phyloP scores from a whole-genome alignment of 2,888 invertebrate genomes.

The Limnephilus marmoratus region DNA sequence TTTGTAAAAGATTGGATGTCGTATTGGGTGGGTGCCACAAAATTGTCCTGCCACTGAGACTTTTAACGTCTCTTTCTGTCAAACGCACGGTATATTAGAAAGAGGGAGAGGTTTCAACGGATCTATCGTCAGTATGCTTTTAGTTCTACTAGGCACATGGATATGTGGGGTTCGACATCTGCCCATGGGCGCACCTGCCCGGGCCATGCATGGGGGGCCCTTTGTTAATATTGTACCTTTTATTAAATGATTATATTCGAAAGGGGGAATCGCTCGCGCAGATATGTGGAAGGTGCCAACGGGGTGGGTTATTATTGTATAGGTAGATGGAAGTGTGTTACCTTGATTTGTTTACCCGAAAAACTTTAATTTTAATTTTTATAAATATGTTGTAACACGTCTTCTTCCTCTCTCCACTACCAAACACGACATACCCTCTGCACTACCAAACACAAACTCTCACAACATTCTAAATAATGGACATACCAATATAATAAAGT shows the following conservation, averaged over 20 bases:
- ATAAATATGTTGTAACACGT: no score
- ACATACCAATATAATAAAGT: no score
- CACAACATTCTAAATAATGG: no score
- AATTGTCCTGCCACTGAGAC: background rate
- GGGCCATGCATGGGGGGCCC: background rate
- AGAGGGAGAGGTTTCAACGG: background rate
- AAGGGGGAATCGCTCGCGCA: conserved; percentile 4
- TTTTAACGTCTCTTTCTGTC: background rate
- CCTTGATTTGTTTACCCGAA: background rate
- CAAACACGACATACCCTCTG: no score
- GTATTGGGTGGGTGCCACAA: conserved; percentile 43
- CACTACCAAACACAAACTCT: no score
- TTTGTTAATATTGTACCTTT: conserved; percentile 13
- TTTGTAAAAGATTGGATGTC: conserved; percentile 58
- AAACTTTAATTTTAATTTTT: background rate
- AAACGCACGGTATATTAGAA: background rate
- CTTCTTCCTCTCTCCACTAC: no score
- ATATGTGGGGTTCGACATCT: conserved; percentile 39
- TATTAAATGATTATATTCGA: conserved; percentile 16
- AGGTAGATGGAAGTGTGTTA: background rate
- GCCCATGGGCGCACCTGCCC: conserved; percentile 57
- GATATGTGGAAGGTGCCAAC: conserved; percentile 35
- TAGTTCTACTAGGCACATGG: background rate
- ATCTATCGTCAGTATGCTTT: background rate
- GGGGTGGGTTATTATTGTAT: background rate